Evolutionary conservation across 2,888 invertebrate genomes (phyloP), one percentile per base, ranked within the genome.

Genomic region (Carpatolechia fugitivella): DNA sequence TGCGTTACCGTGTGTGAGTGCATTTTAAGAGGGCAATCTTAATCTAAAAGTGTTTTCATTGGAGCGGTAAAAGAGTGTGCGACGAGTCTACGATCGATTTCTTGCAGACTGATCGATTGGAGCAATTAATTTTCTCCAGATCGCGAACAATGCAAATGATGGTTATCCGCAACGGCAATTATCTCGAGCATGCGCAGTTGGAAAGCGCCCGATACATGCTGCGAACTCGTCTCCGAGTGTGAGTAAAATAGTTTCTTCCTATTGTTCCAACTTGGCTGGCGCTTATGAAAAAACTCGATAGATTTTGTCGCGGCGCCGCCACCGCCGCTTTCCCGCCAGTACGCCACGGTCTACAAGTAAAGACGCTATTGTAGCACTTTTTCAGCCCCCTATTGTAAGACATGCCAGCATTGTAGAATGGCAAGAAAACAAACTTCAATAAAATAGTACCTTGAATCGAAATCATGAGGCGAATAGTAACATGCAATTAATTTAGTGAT

Each of bases 81-180:
- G 16, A 31, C 13, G 35, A 14, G 50, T 18, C 63, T 40, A 64
- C 62, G 68, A 76, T 78, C 71, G 75, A 74, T 82, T 79, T 80
- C 76, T 78, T 80, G 65, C 67, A 65, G 68, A 65, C 68, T 73
- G 73, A 81, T 82, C 78, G 74, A 74, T 72, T 72, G 71, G 67
- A 71, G 74, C 76, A 79, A 85, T 85, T 83, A 82, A 85, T 89
- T 87, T 87, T 89, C 88, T 80, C 84, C 68, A 71, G 77, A 74
- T 75, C 65, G 76, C 75, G 71, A 85, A 87, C 85, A 85, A 86
- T 88, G 86, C 85, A 84, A 85, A 83, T 81, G 80, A 84, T 86
- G 82, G 80, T 85, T 84, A 84, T 84, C 83, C 75, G 80, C 73
- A 74, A 69, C 72, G 65, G 74, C 74, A 81, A 85, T 84, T 80